Conservation (phyloP, 2,888 invertebrate species). For the Callyntrura sp. region DNA sequence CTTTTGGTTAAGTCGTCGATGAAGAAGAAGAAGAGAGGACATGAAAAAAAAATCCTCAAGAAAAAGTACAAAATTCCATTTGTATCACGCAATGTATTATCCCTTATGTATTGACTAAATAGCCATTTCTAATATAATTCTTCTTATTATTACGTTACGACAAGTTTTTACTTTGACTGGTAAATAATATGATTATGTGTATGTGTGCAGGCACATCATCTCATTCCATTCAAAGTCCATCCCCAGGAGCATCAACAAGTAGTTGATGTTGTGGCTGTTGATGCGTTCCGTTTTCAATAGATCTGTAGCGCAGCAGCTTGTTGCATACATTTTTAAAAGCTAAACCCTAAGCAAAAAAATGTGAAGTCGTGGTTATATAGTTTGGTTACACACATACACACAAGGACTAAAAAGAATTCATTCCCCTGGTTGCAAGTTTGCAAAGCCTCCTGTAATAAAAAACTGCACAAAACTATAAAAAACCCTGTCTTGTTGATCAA, state of each 20-base stretch:
- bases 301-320: slow-evolving; percentile 9
- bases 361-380: slow-evolving; percentile 1
- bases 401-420: slow-evolving; percentile 5
- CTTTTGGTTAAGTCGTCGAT: slow-evolving; percentile 15
- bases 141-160: slow-evolving; percentile 18
- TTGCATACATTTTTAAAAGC: slow-evolving; percentile 29
- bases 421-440: neutral
- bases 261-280: slow-evolving; percentile 1
- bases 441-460: slow-evolving; percentile 33
- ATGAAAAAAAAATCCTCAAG: slow-evolving; percentile 33
- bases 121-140: slow-evolving; percentile 1
- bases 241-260: slow-evolving; percentile 72
- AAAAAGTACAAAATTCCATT: slow-evolving; percentile 61
- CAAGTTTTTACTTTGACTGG: slow-evolving; percentile 48
- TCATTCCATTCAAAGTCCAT: slow-evolving; percentile 76
- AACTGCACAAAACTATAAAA: slow-evolving; percentile 35
- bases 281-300: slow-evolving; percentile 34
- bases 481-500: slow-evolving; percentile 32
- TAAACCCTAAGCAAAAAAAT: slow-evolving; percentile 14
- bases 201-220: slow-evolving; percentile 29
- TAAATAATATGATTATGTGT: slow-evolving; percentile 29
- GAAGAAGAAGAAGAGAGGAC: neutral
- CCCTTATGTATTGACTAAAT: slow-evolving; percentile 26
- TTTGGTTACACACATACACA: neutral
- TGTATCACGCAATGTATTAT: slow-evolving; percentile 51